These are phyloP conservation scores for Agrochola lychnidis DNA, from an alignment of 2,888 invertebrate species.

Conservation along the genomic window DNA sequence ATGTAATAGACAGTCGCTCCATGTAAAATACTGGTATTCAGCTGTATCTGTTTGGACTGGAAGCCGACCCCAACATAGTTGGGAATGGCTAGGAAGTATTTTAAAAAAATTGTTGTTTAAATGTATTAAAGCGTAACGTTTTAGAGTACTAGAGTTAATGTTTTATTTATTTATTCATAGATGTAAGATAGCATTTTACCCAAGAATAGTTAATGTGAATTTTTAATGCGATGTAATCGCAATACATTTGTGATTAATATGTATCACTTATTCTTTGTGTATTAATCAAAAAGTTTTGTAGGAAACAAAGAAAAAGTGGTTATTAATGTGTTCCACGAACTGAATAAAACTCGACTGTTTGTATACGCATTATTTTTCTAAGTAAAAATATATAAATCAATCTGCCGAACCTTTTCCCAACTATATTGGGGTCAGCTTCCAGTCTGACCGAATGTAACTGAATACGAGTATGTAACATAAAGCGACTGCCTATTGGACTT, in stretches of 20 bases:
- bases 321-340: no score
- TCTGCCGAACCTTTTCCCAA: no score
- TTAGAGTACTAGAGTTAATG: not conserved
- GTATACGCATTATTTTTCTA: not conserved
- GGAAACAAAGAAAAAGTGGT: not conserved
- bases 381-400: no score
- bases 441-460: no score
- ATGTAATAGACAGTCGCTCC: no score
- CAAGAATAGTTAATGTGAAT: not conserved
- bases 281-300: not conserved
- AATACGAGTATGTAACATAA: no score
- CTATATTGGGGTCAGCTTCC: no score
- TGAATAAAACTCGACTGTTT: not conserved
- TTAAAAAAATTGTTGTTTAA: not conserved
- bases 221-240: not conserved
- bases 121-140: no score
- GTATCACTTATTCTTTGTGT: not conserved
- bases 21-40: no score
- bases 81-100: no score
- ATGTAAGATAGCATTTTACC: not conserved
- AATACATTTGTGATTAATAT: constrained; percentile 2
- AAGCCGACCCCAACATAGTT: not conserved
- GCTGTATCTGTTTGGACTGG: not conserved
- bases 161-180: not conserved
- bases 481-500: no score